A percentile compares a stretch with the other conserved stretches of the same genome.
phyloP scores from a whole-genome alignment of 1,140 invertebrate species.

The Magallana ariakensis region DNA sequence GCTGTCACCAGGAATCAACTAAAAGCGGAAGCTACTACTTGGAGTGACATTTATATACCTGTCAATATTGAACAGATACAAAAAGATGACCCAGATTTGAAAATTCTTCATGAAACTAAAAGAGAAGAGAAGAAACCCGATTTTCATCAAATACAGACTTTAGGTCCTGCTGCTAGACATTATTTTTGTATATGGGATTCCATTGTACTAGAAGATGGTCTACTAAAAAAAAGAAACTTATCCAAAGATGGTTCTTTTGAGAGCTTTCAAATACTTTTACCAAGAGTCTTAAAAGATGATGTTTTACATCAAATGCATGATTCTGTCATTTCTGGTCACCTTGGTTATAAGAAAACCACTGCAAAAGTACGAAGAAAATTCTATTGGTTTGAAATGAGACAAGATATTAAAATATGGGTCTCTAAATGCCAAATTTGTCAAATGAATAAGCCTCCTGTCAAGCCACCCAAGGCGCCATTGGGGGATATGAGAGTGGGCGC shows the following conservation, averaged over 20 bases:
- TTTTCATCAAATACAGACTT: not conserved
- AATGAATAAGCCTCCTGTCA: constrained; percentile 23
- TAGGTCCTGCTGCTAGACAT: constrained; percentile 35
- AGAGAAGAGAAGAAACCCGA: not conserved
- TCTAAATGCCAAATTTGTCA: constrained; percentile 46
- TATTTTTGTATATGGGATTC: constrained; percentile 38
- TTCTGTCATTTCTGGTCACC: constrained; percentile 50
- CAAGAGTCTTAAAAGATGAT: too few relatives aligned
- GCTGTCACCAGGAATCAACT: too few relatives aligned
- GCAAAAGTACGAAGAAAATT: constrained; percentile 45
- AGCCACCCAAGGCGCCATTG: not conserved
- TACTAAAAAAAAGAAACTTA: constrained; percentile 12
- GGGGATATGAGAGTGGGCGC: constrained; percentile 25
- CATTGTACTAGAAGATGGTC: not conserved
- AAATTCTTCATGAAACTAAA: not conserved
- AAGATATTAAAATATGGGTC: constrained; percentile 48
- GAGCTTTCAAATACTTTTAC: constrained; percentile 19
- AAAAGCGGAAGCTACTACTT: too few relatives aligned
- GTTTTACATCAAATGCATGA: constrained; percentile 38
- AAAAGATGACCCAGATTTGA: constrained; percentile 39
- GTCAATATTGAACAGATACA: not conserved
- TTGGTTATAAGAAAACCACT: constrained; percentile 57
- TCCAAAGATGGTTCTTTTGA: constrained; percentile 4
- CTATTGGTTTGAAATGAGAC: constrained; percentile 58
- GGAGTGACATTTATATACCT: too few relatives aligned